Base-by-base conservation (phyloP, 1,140 invertebrate species). In the Caenorhabditis elegans region DNA sequence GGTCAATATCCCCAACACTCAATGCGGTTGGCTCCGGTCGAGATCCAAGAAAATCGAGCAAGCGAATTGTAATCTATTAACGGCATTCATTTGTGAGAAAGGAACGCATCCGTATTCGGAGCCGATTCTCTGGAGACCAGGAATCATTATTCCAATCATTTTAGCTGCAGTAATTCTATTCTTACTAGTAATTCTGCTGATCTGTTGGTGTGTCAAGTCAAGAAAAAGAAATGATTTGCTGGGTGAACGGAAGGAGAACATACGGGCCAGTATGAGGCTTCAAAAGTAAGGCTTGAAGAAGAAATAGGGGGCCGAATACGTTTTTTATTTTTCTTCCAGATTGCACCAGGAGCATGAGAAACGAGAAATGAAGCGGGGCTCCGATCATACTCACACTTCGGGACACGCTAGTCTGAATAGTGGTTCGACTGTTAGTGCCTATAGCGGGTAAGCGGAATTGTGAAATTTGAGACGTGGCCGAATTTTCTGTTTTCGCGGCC, bases 41-140 rank as follows among this genome's bases (percentile, higher is more conserved):
- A 51, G 86, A 75, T 87, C 86, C 2, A 82, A 65, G 0, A 80
- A 43, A 39, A 86, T 90, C 48, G 86, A 82, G 24, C 51, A 80
- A 36, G 84, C 86, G 22, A 89, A 89, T 82, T 89, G 88, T 78
- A 86, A 90, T 48, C 79, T 86, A 19, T 78, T 90, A 28, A 48
- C 89, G 24, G 88, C 88, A 43, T 89, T 89, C 79, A 85, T 89
- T 11, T 89, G 88, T 77, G 88, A 89, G 78, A 86, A 82, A 78
- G 87, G 87, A 82, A 48, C 34, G 8, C 75, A 49, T 48, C 88
- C 88, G 2, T 89, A 89, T 65, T 46, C 83, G 51, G 88, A 90
- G 53, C 88, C 88, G 8, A 60, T 90, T 26, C 43, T 90, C 11
- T 89, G 26, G 82, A 28, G 22, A 60, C 28, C 53, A 46, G 26